A percentile compares a stretch with the other conserved stretches of the same genome.
phyloP scores from a whole-genome alignment of 1,140 invertebrate species.

The Neodiprion lecontei region DNA sequence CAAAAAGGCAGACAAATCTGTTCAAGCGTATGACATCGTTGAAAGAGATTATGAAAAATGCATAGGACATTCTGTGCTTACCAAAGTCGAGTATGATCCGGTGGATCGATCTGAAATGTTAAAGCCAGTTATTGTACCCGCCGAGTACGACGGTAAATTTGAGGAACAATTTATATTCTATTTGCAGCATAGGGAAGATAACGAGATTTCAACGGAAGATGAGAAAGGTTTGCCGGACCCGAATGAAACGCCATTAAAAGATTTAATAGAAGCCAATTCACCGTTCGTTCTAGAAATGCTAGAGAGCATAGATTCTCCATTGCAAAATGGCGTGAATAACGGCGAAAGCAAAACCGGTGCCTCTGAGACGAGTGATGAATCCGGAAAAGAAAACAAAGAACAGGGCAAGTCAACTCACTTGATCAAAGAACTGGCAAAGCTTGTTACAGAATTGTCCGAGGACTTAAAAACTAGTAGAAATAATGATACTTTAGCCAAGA shows the following conservation, averaged over 20 bases:
- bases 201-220: constrained; percentile 39
- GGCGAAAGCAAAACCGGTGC: not conserved
- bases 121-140: constrained; percentile 19
- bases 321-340: not conserved
- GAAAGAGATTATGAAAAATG: constrained; percentile 48
- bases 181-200: constrained; percentile 47
- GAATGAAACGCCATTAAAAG: constrained; percentile 44
- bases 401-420: constrained; percentile 26
- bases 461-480: constrained; percentile 19
- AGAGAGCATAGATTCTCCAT: constrained; percentile 33
- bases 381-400: constrained; percentile 18
- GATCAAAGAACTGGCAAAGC: constrained; percentile 38
- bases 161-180: constrained; percentile 50
- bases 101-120: constrained; percentile 22
- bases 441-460: constrained; percentile 39
- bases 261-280: constrained; percentile 41
- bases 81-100: constrained; percentile 32
- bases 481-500: not conserved
- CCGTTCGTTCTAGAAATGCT: constrained; percentile 44
- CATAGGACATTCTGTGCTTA: constrained; percentile 45
- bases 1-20: constrained; percentile 27
- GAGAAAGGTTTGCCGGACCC: constrained; percentile 34
- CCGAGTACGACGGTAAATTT: constrained; percentile 45
- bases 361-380: constrained; percentile 3
- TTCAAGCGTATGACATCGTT: constrained; percentile 44